These are phyloP conservation scores for Trematocara stigmaticum DNA, from an alignment of 2,113 vertebrate genomes.

Conservation along the genomic window DNA sequence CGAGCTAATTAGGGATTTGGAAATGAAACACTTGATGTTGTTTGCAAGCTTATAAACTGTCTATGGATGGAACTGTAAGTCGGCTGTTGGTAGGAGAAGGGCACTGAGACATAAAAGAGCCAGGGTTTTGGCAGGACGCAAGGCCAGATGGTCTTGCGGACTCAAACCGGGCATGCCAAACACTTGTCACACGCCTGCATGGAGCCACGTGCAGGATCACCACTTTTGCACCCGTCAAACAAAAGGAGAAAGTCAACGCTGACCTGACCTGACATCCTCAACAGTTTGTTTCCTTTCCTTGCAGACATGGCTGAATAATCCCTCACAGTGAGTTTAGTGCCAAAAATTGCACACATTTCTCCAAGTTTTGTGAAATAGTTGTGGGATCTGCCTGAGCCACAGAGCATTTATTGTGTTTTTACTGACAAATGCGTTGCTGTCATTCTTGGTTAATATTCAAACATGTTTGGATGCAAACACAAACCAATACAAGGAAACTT, in stretches of 20 bases:
- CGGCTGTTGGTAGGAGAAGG: background rate
- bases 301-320: background rate
- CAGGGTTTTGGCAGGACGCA: constrained; percentile 12
- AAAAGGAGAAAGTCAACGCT: background rate
- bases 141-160: constrained; percentile 24
- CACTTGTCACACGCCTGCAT: background rate
- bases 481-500: background rate
- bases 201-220: background rate
- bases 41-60: background rate
- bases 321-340: background rate
- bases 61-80: background rate
- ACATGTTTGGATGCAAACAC: background rate
- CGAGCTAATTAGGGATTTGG: background rate
- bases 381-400: background rate
- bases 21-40: background rate
- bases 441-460: background rate
- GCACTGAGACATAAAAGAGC: background rate
- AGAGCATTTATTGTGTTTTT: background rate
- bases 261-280: background rate
- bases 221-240: background rate
- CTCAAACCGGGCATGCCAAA: constrained; percentile 9
- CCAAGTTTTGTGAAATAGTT: background rate
- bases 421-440: background rate
- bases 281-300: background rate
- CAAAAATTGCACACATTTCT: constrained; percentile 24